These are phyloP conservation scores for Apamea monoglypha DNA, from an alignment of 2,888 invertebrate genomes.

Conservation along the genomic window DNA sequence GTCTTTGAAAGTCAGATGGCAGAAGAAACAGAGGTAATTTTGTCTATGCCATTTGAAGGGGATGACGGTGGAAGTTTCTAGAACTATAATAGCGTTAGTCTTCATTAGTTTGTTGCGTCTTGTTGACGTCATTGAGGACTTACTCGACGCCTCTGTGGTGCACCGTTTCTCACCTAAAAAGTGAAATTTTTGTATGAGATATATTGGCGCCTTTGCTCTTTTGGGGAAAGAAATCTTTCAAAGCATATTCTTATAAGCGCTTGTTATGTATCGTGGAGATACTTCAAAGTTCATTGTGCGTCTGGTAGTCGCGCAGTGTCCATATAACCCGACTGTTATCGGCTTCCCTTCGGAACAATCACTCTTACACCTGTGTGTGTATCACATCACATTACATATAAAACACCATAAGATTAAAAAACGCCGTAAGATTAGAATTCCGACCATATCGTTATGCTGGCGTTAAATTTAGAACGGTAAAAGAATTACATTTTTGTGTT, in stretches of 20 bases:
- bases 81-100: slow-evolving; percentile 80
- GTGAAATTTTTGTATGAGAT: slow-evolving; percentile 74
- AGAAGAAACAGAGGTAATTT: slow-evolving; percentile 85
- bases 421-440: too few species aligned
- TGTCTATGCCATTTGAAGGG: slow-evolving; percentile 88
- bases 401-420: too few species aligned
- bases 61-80: slow-evolving; percentile 80
- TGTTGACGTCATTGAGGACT: slow-evolving; percentile 81
- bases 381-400: background rate
- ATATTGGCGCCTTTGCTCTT: slow-evolving; percentile 36
- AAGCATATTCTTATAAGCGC: background rate
- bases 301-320: too few species aligned
- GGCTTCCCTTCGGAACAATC: background rate
- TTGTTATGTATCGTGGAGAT: background rate
- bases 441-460: too few species aligned
- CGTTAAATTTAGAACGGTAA: too few species aligned
- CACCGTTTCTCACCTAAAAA: slow-evolving; percentile 80
- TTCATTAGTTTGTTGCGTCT: slow-evolving; percentile 84
- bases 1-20: slow-evolving; percentile 81
- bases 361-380: background rate
- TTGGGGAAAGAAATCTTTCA: background rate
- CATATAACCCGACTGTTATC: background rate
- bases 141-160: slow-evolving; percentile 72
- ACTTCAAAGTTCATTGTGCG: background rate
- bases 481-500: too few species aligned